phyloP scores from a whole-genome alignment of 2,113 vertebrate species.

The Aix galericulata region DNA sequence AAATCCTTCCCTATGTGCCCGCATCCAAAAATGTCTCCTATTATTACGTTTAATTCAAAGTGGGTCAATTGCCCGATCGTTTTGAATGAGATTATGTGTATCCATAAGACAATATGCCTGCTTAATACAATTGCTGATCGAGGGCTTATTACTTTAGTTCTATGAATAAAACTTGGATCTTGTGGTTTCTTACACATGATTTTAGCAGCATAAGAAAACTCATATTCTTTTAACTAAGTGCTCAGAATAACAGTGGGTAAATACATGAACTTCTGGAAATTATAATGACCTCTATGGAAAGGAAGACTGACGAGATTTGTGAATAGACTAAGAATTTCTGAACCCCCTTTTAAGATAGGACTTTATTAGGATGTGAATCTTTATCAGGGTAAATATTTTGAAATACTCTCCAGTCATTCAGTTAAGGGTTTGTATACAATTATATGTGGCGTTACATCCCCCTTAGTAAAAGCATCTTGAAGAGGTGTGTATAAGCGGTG shows the following conservation, averaged over 20 bases:
- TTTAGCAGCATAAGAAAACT: neutral
- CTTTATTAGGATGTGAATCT: conserved; percentile 24
- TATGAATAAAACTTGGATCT: neutral
- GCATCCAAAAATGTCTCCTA: neutral
- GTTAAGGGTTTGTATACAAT: conserved; percentile 30
- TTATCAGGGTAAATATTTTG: conserved; percentile 40
- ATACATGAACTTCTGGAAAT: neutral
- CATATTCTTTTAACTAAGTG: neutral
- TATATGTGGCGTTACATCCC: neutral
- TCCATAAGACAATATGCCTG: neutral
- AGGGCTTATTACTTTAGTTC: neutral
- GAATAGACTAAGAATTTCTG: neutral
- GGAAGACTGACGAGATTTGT: neutral
- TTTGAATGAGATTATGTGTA: neutral
- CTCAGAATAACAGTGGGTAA: neutral
- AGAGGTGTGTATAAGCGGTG: neutral
- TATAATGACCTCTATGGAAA: neutral
- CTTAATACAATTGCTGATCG: neutral
- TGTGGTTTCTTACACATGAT: neutral
- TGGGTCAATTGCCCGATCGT: neutral
- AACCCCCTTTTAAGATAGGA: neutral
- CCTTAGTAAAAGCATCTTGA: conserved; percentile 11
- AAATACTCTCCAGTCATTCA: conserved; percentile 23
- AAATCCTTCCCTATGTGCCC: neutral
- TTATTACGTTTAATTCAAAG: neutral